Base-by-base conservation (phyloP, 2,888 invertebrate genomes). In the Chloroclystis v-ata region DNA sequence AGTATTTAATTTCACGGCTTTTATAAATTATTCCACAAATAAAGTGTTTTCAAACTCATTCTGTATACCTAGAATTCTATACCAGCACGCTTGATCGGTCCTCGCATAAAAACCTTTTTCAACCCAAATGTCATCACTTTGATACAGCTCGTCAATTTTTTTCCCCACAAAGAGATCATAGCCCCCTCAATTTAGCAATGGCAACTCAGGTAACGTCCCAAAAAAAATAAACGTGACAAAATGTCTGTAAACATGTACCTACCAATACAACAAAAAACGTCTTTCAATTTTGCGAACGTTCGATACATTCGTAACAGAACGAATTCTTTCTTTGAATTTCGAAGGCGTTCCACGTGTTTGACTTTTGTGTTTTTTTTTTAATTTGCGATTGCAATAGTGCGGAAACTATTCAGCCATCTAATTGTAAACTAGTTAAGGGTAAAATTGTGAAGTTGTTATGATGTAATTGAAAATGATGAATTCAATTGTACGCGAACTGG, bases 231-330 rank as follows among this genome's bases (percentile, higher is more conserved):
- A 86, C 86, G 86, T 87, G 86, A 87, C 85, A 85, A 83, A 86
- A 86, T 85, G 85, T 81, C 80, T 72, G 83, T 82, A 86, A 86
- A 86, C 86, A 87, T 78, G 81, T 87, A 85, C 85, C 86, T 66
- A 63, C 71, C 65, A 70, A 68, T 69, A 67, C 61, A 62, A 63
- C 61, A 70, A 69, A 78, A 75, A 64, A 67, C 43, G 52, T 67
- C 67, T 67, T 76, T 63, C 62, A 74, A 77, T 72, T 75, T 68
- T 63, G 71, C 75, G 68, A 74, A 74, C 68, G 63, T 61, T 63
- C 53, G 62, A 70, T 70, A 52, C 52, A 52, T 54, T 68, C 75
- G 77, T 75, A 70, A 75, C 83, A 79, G 79, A 83, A 75, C 63
- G 58, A 69, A 67, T 71, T 71, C 70, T 70, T 59, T 67, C 71